Percentiles rank a stretch among this genome's conserved stretches.
Evolutionary conservation across 37 sponge, comb jelly and placozoan genomes (phyloP).

Genomic region (Diacarnus erythraeanus): DNA sequence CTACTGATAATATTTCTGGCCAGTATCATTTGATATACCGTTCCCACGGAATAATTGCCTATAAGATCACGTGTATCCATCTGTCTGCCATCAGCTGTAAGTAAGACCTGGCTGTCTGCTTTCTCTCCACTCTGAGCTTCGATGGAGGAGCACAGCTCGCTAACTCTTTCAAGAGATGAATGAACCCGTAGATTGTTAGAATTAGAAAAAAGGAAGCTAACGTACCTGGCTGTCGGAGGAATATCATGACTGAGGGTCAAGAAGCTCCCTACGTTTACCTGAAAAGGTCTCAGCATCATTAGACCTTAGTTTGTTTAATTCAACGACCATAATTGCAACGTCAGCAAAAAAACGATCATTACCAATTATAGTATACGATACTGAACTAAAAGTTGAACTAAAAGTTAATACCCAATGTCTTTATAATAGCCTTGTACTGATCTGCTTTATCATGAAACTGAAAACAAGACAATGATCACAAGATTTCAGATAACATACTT

Average conservation of each 20-base stretch:
- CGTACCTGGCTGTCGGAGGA: conserved; percentile 28
- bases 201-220: background rate
- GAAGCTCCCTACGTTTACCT: conserved; percentile 36
- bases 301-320: background rate
- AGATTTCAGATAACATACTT: background rate
- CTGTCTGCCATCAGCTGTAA: conserved; percentile 49
- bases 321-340: background rate
- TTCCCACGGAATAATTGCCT: conserved; percentile 44
- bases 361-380: no score
- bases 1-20: no score
- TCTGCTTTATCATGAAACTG: background rate
- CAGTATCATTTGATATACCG: conserved; percentile 15
- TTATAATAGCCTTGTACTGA: background rate
- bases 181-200: background rate
- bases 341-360: no score
- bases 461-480: background rate
- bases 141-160: conserved; percentile 34
- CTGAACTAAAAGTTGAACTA: no score
- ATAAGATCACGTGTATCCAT: conserved; percentile 35
- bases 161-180: conserved; percentile 17
- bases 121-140: conserved; percentile 11
- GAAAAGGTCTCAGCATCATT: conserved; percentile 40
- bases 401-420: background rate
- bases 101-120: conserved; percentile 20
- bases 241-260: conserved; percentile 19